A percentile compares a stretch with the other conserved stretches of the same genome.
Evolutionary conservation across 1,140 invertebrate species (phyloP).

Genomic region (Atta texana): DNA sequence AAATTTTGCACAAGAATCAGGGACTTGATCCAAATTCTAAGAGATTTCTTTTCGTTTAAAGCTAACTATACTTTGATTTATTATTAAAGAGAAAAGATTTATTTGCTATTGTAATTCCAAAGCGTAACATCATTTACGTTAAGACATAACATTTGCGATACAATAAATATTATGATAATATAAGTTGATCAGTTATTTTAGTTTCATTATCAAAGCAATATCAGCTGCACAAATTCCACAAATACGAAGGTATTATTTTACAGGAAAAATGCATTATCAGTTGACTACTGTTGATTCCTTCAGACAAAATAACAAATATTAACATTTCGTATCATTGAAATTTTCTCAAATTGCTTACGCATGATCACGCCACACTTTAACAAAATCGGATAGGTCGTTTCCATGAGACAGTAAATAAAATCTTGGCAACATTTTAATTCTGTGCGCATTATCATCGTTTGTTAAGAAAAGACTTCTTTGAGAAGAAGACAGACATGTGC

Average conservation of each 20-base stretch:
- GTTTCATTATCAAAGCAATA: background rate
- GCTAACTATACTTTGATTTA: background rate
- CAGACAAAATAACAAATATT: background rate
- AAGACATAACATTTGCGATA: background rate
- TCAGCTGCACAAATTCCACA: background rate
- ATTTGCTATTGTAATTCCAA: background rate
- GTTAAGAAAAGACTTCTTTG: background rate
- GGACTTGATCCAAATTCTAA: background rate
- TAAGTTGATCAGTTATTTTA: background rate
- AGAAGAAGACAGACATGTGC: background rate
- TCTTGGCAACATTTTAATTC: constrained; percentile 15
- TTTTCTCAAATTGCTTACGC: background rate
- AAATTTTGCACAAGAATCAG: background rate
- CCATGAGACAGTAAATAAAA: constrained; percentile 35
- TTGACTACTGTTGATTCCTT: constrained; percentile 11
- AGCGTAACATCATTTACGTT: background rate
- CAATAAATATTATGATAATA: constrained; percentile 21
- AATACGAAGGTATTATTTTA: background rate
- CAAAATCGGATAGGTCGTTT: background rate
- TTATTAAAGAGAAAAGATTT: background rate
- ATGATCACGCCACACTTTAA: constrained; percentile 26
- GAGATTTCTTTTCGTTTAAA: background rate
- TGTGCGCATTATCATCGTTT: background rate
- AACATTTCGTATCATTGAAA: background rate
- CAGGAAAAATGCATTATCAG: constrained; percentile 10